Percentiles rank a stretch among this genome's conserved stretches.
phyloP scores from a whole-genome alignment of 2,888 invertebrate species.

The Proisotoma minuta region DNA sequence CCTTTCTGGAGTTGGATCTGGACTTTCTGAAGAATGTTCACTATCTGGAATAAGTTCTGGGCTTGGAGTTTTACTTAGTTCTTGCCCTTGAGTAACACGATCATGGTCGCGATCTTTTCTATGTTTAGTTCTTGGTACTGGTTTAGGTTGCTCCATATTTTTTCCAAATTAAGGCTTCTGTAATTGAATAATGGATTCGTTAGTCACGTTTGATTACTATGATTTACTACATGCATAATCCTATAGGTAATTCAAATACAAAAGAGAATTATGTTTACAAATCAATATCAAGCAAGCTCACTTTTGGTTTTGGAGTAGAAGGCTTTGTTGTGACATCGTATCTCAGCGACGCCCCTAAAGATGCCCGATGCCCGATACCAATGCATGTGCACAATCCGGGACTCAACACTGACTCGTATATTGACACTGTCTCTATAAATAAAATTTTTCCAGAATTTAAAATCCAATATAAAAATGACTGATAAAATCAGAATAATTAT shows the following conservation, averaged over 20 bases:
- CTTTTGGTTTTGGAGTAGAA: neutral
- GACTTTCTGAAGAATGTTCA: too few relatives aligned
- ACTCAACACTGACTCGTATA: too few relatives aligned
- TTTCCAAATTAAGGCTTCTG: too few relatives aligned
- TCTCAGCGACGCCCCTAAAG: too few relatives aligned
- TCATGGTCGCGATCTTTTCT: neutral
- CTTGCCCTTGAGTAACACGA: neutral
- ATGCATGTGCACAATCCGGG: too few relatives aligned
- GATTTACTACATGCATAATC: too few relatives aligned
- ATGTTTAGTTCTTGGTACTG: constrained; percentile 5
- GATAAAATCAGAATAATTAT: constrained; percentile 67
- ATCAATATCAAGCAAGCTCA: neutral
- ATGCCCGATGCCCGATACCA: too few relatives aligned
- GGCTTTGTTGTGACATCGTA: neutral
- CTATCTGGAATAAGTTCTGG: neutral
- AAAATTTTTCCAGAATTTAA: too few relatives aligned
- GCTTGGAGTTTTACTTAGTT: neutral
- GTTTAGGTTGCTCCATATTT: constrained; percentile 9
- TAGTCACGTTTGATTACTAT: too few relatives aligned
- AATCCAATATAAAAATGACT: constrained; percentile 54
- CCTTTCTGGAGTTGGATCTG: neutral
- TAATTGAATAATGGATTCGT: neutral
- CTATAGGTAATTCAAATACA: too few relatives aligned
- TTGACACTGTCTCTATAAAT: too few relatives aligned
- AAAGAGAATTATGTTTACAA: too few relatives aligned